A percentile compares a stretch with the other conserved stretches of the same genome.
These are phyloP conservation scores for Varecia variegata DNA, from an alignment of 2,797 vertebrate species.

Conservation along the genomic window DNA sequence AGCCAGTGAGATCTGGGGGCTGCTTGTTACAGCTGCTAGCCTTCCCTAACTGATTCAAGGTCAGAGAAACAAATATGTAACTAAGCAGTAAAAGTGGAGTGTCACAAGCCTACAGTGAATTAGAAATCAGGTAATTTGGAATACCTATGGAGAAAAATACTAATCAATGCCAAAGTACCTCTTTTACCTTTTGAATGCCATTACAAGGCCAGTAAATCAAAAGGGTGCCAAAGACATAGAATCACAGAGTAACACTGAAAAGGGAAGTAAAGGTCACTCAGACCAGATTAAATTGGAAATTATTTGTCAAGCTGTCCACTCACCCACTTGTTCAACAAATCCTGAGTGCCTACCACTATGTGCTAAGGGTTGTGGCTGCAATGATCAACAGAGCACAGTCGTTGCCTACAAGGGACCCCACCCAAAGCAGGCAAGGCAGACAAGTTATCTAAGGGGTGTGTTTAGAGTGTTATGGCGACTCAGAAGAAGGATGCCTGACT, in stretches of 20 bases:
- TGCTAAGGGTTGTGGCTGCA: neutral
- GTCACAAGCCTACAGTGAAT: neutral
- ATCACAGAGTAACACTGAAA: neutral
- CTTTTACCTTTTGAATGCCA: neutral
- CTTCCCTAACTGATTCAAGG: neutral
- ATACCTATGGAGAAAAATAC: neutral
- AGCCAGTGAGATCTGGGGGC: neutral
- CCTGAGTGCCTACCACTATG: neutral
- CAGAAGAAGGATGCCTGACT: neutral
- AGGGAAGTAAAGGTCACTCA: neutral
- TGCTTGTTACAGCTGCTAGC: neutral
- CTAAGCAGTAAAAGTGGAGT: neutral
- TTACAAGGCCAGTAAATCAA: neutral
- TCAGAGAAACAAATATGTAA: neutral
- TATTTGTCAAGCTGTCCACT: neutral
- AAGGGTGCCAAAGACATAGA: neutral
- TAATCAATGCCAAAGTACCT: neutral
- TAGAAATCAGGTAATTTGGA: neutral
- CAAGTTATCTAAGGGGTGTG: neutral
- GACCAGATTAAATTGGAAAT: neutral
- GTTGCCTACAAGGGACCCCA: neutral
- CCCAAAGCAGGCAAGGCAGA: neutral
- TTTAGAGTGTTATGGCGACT: neutral
- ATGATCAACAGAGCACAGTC: neutral
- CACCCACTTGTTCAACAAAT: neutral